A percentile compares a stretch with the other conserved stretches of the same genome.
Conservation (phyloP, 2,888 invertebrate species). For the Reticulitermes lucifugus region DNA sequence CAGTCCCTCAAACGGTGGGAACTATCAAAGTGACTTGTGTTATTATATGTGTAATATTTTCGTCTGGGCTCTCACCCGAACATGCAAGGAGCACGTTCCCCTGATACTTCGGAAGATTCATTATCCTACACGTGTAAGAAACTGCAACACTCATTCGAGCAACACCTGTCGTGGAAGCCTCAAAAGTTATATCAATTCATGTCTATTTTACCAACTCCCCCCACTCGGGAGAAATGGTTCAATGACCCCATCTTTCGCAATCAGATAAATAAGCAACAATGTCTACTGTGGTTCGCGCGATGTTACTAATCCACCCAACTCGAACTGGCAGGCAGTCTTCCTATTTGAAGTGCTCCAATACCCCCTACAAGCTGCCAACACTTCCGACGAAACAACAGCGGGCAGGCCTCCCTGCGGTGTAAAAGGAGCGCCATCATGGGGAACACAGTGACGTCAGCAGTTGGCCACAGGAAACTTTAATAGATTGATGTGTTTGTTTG, state of each 20-base stretch:
- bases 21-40: no score
- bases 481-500: constrained; percentile 8
- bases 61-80: no score
- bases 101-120: no score
- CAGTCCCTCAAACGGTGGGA: no score
- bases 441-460: background rate
- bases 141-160: no score
- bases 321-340: no score
- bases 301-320: background rate
- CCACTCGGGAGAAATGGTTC: background rate
- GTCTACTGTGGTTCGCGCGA: background rate
- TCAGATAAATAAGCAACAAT: background rate
- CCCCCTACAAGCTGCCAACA: background rate
- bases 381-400: background rate
- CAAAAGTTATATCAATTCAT: no score
- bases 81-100: no score
- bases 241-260: background rate
- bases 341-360: no score
- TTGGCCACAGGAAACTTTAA: background rate
- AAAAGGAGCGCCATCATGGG: background rate
- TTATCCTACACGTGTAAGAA: no score
- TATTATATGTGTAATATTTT: no score
- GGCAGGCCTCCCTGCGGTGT: background rate
- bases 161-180: no score
- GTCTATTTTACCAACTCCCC: background rate